Percentiles rank a stretch among this genome's conserved stretches.
Evolutionary conservation across 2,888 invertebrate genomes (phyloP).

Genomic region (Ephialtes manifestator): DNA sequence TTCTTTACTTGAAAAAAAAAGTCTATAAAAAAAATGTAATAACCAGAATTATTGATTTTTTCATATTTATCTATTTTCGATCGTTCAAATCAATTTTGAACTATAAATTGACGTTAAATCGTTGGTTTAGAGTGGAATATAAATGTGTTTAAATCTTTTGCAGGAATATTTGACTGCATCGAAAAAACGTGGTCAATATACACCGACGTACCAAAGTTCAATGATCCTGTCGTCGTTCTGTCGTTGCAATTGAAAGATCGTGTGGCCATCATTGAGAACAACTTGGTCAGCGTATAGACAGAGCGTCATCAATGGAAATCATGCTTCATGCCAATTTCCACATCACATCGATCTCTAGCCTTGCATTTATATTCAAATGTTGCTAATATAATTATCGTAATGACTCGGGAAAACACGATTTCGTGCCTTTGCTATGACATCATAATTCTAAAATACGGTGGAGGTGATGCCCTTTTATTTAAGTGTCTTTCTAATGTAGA

Average conservation of each 20-base stretch:
- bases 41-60: too few species aligned
- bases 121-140: not conserved
- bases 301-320: not conserved
- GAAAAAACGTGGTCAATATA: slow-evolving; percentile 93
- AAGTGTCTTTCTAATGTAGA: slow-evolving; percentile 1
- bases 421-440: slow-evolving; percentile 1
- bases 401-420: slow-evolving; percentile 18
- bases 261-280: slow-evolving; percentile 6
- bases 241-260: slow-evolving; percentile 86
- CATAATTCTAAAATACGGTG: slow-evolving; percentile 19
- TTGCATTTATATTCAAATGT: slow-evolving; percentile 15
- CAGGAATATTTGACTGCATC: slow-evolving; percentile 93
- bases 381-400: slow-evolving; percentile 9
- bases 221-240: slow-evolving; percentile 91
- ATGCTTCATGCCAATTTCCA: not conserved
- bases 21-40: too few species aligned
- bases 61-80: slow-evolving; percentile 9
- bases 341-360: slow-evolving; percentile 5
- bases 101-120: too few species aligned
- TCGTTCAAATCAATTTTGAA: too few species aligned
- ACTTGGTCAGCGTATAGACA: slow-evolving; percentile 33
- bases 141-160: slow-evolving; percentile 60
- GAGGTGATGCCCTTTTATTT: not conserved
- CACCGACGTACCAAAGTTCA: slow-evolving; percentile 91
- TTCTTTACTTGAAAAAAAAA: too few species aligned